Base-by-base conservation (phyloP, 2,113 vertebrate species). In the Mesoclemmys tuberculata region DNA sequence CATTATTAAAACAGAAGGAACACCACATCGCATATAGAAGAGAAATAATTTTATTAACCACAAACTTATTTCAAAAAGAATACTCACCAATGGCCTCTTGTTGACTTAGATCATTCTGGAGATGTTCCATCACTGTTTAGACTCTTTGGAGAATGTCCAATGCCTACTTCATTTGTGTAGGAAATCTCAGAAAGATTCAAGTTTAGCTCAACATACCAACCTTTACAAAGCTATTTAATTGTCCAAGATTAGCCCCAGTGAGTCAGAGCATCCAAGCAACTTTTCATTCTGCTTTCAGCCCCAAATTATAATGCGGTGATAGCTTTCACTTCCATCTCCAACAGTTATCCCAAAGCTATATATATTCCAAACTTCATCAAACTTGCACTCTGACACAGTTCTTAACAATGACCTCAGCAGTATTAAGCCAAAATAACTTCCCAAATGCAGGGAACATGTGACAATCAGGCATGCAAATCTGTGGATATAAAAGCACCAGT, bases 211-310 rank as follows among this genome's bases (percentile, higher is more conserved):
- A 82, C 79, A 5, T 85, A 64, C 74, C 82, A 16, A 68, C 44
- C 85, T 92, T 89, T 90, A 80, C 85, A n/a, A 90, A 87, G 68
- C 80, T 46, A 93, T 96, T 94, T 82, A 26, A 24, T 92, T 79
- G 61, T 81, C 77, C 71, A 78, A 71, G 82, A 89, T 82, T 89
- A 96, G 54, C 48, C 55, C 58, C 52, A 52, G 0, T 31, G 71
- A 95, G 71, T 82, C 82, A 83, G 31, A 6, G 81, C 2, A 94
- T 71, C 13, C 83, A 82, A 27, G 64, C 87, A 80, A 90, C 80
- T 48, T 79, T n/a, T 54, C 38, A 49, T 38, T 16, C 87, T 92
- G 78, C 80, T 89, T 78, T 77, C 80, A 88, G 26, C 0, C 0
- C 81, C 56, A 22, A 41, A 56, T 87, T 68, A 46, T 7, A 29